These are phyloP conservation scores for Genyomyrus donnyi DNA, from an alignment of 2,113 vertebrate genomes.

Conservation along the genomic window DNA sequence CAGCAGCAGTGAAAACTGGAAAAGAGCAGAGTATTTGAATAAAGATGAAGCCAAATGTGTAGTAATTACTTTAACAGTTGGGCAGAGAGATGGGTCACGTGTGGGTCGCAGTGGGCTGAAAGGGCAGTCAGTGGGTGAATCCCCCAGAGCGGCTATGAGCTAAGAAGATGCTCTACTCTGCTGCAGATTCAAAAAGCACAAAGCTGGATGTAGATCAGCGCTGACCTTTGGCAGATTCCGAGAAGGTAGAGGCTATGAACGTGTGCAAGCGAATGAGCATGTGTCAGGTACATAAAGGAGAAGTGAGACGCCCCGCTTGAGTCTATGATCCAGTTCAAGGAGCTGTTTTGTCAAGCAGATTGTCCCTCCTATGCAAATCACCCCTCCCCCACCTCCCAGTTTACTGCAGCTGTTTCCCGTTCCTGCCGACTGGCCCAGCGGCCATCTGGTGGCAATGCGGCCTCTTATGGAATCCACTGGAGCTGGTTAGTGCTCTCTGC, in stretches of 20 bases:
- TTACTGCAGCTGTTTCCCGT: slow-evolving; percentile 87
- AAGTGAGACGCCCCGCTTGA: slow-evolving; percentile 75
- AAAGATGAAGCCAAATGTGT: neutral
- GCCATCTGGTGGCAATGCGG: slow-evolving; percentile 64
- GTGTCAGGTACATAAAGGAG: slow-evolving; percentile 63
- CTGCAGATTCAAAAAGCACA: neutral
- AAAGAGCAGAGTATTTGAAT: neutral
- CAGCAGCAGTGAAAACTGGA: neutral
- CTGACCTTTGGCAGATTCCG: neutral
- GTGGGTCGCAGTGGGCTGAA: neutral
- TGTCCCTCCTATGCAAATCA: slow-evolving; percentile 92
- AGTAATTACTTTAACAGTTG: neutral
- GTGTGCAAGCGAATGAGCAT: neutral
- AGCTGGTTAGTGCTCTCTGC: slow-evolving; percentile 60
- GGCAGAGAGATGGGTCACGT: neutral
- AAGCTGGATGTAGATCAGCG: neutral
- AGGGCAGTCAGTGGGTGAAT: neutral
- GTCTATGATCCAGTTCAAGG: slow-evolving; percentile 71
- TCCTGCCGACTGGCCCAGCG: slow-evolving; percentile 67
- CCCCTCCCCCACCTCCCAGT: slow-evolving; percentile 50
- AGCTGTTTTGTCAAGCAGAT: slow-evolving; percentile 75
- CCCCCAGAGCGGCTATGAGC: too few species aligned
- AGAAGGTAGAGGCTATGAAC: neutral
- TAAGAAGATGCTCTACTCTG: neutral
- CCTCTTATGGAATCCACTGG: slow-evolving; percentile 46